Evolutionary conservation across 1,140 invertebrate species (phyloP).

Genomic region (Drosophila bipectinata): DNA sequence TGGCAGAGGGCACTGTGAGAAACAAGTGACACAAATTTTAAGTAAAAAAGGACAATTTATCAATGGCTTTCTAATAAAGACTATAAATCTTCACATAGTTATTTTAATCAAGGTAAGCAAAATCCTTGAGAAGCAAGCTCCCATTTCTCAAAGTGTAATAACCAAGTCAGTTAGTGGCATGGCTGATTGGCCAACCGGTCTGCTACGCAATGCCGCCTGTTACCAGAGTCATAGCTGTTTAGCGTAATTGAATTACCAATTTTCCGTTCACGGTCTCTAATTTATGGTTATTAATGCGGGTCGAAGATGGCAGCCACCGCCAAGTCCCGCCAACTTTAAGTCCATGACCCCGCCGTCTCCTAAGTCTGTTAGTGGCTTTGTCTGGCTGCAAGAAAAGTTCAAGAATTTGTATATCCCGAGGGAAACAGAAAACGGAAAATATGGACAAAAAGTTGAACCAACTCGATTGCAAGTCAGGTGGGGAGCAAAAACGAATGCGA

Average conservation of each 20-base stretch:
- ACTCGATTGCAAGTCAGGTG: slow-evolving; percentile 31
- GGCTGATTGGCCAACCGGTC: slow-evolving; percentile 63
- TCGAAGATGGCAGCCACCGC: background rate
- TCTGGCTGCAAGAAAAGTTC: slow-evolving; percentile 19
- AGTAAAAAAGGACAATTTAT: background rate
- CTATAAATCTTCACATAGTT: too few species aligned
- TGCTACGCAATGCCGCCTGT: slow-evolving; percentile 47
- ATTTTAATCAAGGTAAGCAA: too few species aligned
- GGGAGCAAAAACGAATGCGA: slow-evolving; percentile 37
- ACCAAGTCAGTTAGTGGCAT: slow-evolving; percentile 35
- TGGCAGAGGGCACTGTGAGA: background rate
- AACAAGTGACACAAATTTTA: background rate
- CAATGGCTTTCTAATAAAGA: too few species aligned
- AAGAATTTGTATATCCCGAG: slow-evolving; percentile 15
- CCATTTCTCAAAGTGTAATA: slow-evolving; percentile 6
- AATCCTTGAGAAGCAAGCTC: too few species aligned
- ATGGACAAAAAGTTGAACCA: slow-evolving; percentile 37
- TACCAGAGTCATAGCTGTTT: slow-evolving; percentile 55
- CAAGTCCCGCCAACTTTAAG: background rate
- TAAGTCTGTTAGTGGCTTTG: slow-evolving; percentile 19
- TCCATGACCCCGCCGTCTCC: slow-evolving; percentile 9
- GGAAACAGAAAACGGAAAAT: too few species aligned
- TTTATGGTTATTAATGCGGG: slow-evolving; percentile 72
- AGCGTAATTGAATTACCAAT: slow-evolving; percentile 75
- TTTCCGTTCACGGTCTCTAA: slow-evolving; percentile 46